Conservation (phyloP, 2,888 invertebrate species). For the Carterocephalus palaemon region DNA sequence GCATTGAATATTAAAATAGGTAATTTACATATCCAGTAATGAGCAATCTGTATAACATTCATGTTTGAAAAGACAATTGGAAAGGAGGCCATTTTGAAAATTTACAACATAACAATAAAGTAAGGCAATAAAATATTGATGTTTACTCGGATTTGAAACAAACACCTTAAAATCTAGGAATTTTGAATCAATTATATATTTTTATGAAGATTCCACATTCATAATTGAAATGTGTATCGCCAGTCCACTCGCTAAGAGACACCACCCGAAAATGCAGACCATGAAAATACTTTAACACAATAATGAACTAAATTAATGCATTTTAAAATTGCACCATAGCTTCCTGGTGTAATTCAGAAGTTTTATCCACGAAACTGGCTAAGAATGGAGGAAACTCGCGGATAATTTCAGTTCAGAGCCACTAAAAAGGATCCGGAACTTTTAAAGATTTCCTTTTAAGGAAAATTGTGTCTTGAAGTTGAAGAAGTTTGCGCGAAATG, state of each 20-base stretch:
- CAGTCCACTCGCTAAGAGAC: neutral
- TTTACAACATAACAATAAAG: no score
- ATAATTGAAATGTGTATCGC: neutral
- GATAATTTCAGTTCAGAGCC: slow-evolving; percentile 12
- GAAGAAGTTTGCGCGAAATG: slow-evolving; percentile 19
- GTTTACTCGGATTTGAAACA: no score
- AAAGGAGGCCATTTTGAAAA: no score
- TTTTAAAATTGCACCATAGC: slow-evolving; percentile 22
- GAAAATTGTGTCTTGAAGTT: slow-evolving; percentile 28
- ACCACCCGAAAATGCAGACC: neutral
- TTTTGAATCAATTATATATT: no score
- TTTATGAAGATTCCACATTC: no score
- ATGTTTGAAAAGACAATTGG: no score
- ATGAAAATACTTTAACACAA: slow-evolving; percentile 25
- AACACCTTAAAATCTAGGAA: no score
- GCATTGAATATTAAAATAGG: no score
- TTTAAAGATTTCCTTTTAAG: slow-evolving; percentile 29
- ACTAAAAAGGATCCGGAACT: slow-evolving; percentile 27
- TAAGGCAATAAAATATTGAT: no score
- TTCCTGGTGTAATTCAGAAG: slow-evolving; percentile 21
- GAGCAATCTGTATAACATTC: no score
- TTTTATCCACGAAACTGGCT: slow-evolving; percentile 21
- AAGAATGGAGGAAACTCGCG: slow-evolving; percentile 21
- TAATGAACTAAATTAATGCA: slow-evolving; percentile 24
- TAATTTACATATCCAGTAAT: no score